Evolutionary conservation across 2,113 vertebrate species (phyloP).

Genomic region (Salvelinus namaycush): DNA sequence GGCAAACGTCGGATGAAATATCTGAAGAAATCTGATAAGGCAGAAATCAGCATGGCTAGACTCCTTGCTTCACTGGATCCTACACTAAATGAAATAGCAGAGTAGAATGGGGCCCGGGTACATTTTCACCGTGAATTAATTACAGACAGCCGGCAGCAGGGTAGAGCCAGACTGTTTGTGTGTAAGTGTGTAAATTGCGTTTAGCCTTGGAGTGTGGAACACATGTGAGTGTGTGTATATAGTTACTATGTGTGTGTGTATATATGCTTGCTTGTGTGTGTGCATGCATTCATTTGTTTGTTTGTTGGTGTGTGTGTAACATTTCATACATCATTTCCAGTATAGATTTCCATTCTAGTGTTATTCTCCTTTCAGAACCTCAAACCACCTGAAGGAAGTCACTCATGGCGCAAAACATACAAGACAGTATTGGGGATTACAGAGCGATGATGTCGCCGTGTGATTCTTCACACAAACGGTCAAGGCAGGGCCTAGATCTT

Average conservation of each 20-base stretch:
- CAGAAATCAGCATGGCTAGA: conserved; percentile 19
- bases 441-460: not conserved
- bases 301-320: not conserved
- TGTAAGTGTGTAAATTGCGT: conserved; percentile 12
- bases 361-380: conserved; percentile 7
- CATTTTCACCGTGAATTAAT: conserved; percentile 49
- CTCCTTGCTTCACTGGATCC: conserved; percentile 28
- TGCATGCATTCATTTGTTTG: too few relatives aligned
- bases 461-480: conserved; percentile 55
- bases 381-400: conserved; percentile 13
- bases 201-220: not conserved
- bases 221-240: not conserved
- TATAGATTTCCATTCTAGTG: not conserved
- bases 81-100: conserved; percentile 30
- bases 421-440: not conserved
- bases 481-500: conserved; percentile 32
- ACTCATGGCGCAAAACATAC: not conserved
- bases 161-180: conserved; percentile 11
- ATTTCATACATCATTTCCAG: not conserved
- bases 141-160: conserved; percentile 45
- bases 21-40: conserved; percentile 36
- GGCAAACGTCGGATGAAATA: conserved; percentile 13
- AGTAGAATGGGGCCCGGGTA: conserved; percentile 14
- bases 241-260: not conserved
- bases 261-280: not conserved